Evolutionary conservation across 2,888 invertebrate genomes (phyloP).

Genomic region (Escarpia spicata): DNA sequence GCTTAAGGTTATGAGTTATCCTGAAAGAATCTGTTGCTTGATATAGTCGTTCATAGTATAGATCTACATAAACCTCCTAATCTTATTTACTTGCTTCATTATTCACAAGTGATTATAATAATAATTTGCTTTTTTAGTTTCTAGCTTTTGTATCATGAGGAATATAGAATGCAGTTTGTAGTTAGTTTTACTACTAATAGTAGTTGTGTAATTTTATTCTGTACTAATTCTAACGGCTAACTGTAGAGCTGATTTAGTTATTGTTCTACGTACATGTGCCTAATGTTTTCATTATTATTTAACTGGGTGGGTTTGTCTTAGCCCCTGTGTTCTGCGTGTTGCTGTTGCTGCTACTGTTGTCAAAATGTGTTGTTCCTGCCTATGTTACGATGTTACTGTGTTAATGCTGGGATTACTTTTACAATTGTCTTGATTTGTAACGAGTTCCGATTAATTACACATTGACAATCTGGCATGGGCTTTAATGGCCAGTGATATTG

Average conservation of each 20-base stretch:
- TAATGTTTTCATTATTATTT: not conserved
- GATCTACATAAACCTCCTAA: not conserved
- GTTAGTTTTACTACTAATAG: not conserved
- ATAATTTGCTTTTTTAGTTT: not conserved
- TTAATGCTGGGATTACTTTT: not conserved
- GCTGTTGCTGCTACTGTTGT: not conserved
- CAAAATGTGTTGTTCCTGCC: not conserved
- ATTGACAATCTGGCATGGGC: not conserved
- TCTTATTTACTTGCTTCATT: not conserved
- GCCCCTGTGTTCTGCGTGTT: not conserved
- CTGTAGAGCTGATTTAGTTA: conserved; percentile 6
- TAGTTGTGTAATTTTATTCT: not conserved
- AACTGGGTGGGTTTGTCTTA: not conserved
- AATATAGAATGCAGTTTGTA: not conserved
- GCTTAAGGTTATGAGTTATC: not conserved
- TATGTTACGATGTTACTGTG: conserved; percentile 5
- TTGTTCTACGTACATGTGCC: not conserved
- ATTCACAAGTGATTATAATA: not conserved
- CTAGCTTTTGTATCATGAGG: not conserved
- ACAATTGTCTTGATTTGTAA: conserved; percentile 3
- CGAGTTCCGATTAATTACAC: not conserved
- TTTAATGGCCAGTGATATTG: not conserved
- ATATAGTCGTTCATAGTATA: not conserved
- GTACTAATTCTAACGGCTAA: conserved; percentile 11
- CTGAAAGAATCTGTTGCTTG: not conserved